Evolutionary conservation across 2,797 vertebrate genomes (phyloP).

Genomic region (Helarctos malayanus): DNA sequence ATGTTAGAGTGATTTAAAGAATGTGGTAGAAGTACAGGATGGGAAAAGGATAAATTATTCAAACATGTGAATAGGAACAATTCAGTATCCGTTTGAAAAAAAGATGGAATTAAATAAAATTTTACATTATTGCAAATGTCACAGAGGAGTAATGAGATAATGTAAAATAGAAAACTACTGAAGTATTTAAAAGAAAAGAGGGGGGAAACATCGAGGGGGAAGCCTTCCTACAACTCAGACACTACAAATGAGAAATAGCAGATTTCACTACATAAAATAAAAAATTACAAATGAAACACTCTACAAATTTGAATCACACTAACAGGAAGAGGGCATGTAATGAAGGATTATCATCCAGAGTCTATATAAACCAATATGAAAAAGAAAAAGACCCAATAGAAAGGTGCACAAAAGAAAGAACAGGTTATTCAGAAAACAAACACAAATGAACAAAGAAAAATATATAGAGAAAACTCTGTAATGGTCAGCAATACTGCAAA

Average conservation of each 20-base stretch:
- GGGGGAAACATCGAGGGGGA: not conserved
- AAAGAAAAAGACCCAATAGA: slow-evolving; percentile 11
- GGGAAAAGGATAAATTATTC: not conserved
- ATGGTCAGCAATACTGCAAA: not conserved
- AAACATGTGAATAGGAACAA: slow-evolving; percentile 6
- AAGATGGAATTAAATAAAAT: not conserved
- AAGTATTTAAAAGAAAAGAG: slow-evolving; percentile 19
- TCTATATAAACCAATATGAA: not conserved
- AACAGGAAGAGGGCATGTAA: not conserved
- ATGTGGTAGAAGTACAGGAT: not conserved
- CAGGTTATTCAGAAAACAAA: not conserved
- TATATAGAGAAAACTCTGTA: not conserved
- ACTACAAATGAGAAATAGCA: slow-evolving; percentile 28
- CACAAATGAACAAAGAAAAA: slow-evolving; percentile 12
- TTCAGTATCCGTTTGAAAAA: not conserved
- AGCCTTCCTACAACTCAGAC: slow-evolving; percentile 19
- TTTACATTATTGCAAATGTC: slow-evolving; percentile 1
- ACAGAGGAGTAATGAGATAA: not conserved
- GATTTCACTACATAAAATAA: slow-evolving; percentile 38
- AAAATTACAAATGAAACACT: slow-evolving; percentile 20
- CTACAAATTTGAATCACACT: not conserved
- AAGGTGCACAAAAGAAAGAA: not conserved
- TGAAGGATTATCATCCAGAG: not conserved
- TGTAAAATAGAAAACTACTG: slow-evolving; percentile 37
- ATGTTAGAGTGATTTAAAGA: slow-evolving; percentile 26